Evolutionary conservation across 1,140 invertebrate genomes (phyloP).

Genomic region (Lasioglossum albipes): DNA sequence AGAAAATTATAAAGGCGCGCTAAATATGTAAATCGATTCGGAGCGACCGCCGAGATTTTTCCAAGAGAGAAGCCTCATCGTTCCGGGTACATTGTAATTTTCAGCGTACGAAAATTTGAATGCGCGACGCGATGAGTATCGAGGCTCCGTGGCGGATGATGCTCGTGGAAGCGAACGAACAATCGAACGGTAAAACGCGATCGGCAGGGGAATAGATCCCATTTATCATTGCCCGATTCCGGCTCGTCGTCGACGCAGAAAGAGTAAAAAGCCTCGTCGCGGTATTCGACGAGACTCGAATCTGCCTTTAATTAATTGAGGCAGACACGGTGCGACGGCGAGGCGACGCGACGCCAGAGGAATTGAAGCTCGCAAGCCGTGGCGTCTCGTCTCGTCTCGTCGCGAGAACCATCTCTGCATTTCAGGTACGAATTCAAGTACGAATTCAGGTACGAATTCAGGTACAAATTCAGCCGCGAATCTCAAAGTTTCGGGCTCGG

Average conservation of each 20-base stretch:
- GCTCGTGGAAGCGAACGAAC: not conserved
- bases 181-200: constrained; percentile 1
- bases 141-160: too few species aligned
- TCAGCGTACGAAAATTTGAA: too few species aligned
- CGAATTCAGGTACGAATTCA: not conserved
- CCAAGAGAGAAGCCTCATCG: too few species aligned
- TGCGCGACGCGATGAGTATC: too few species aligned
- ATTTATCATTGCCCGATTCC: constrained; percentile 35
- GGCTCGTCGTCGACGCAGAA: not conserved
- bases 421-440: not conserved
- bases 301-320: constrained; percentile 52
- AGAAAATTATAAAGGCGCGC: too few species aligned
- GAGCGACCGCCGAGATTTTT: too few species aligned
- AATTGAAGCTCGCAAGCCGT: constrained; percentile 35
- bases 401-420: not conserved
- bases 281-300: constrained; percentile 50
- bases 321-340: constrained; percentile 36
- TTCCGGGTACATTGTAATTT: too few species aligned
- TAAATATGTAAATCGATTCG: too few species aligned
- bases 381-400: not conserved
- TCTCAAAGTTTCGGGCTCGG: not conserved
- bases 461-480: not conserved
- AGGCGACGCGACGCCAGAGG: constrained; percentile 42
- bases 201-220: constrained; percentile 10
- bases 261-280: constrained; percentile 28